Conservation (phyloP, 2,797 vertebrate genomes). For the Huso huso region DNA sequence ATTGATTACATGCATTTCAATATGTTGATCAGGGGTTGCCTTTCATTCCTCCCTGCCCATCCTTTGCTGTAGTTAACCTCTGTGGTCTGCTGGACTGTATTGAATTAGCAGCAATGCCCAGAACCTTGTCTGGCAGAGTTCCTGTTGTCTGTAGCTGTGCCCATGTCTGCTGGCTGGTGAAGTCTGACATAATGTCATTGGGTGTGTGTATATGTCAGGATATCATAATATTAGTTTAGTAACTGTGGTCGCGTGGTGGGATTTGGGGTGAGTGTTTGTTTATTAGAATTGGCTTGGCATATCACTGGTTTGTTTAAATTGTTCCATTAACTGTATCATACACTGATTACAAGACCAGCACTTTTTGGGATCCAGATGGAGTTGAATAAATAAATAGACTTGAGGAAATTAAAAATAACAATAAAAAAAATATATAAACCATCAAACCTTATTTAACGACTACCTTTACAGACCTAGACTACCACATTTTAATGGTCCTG, state of each 20-base stretch:
- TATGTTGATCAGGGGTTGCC: no score
- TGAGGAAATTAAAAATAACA: conserved; percentile 27
- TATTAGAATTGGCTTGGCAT: conserved; percentile 56
- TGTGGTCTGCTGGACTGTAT: conserved; percentile 30
- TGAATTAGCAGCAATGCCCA: conserved; percentile 44
- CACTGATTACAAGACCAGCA: conserved; percentile 15
- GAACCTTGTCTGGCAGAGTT: conserved; percentile 38
- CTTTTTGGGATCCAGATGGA: conserved; percentile 32
- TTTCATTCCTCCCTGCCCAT: neutral
- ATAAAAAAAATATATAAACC: conserved; percentile 13
- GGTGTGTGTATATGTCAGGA: conserved; percentile 31
- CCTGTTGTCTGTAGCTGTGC: conserved; percentile 40
- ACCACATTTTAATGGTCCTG: neutral
- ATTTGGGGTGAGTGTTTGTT: conserved; percentile 48
- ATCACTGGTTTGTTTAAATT: conserved; percentile 42
- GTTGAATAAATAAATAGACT: conserved; percentile 32
- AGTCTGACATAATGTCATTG: conserved; percentile 42
- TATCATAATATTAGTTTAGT: conserved; percentile 52
- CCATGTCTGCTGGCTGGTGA: conserved; percentile 32
- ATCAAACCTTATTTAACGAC: conserved; percentile 26
- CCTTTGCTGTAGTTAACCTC: conserved; percentile 23
- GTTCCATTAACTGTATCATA: conserved; percentile 46
- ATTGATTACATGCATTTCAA: no score
- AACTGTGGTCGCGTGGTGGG: conserved; percentile 32
- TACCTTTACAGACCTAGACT: conserved; percentile 24